Conservation (phyloP, 2,888 invertebrate species). For the Alloscopus bannaensis region DNA sequence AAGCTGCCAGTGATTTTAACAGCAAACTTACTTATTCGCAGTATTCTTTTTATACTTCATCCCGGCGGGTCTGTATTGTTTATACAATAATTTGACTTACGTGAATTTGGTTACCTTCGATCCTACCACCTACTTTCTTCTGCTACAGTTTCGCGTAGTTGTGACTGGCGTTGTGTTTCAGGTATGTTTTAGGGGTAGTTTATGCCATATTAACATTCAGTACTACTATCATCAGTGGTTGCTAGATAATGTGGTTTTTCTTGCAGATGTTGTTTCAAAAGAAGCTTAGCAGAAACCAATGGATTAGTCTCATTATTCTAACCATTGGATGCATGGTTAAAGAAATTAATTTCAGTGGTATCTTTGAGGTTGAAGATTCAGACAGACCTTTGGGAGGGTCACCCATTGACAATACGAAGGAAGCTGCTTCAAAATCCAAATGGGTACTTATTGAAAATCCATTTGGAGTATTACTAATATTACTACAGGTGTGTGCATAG, state of each 20-base stretch:
- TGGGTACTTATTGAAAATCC: slow-evolving; percentile 53
- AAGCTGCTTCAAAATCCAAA: slow-evolving; percentile 4
- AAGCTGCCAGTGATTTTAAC: neutral
- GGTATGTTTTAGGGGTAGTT: slow-evolving; percentile 78
- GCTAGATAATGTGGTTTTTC: no score
- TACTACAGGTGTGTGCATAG: slow-evolving; percentile 76
- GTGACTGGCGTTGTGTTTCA: slow-evolving; percentile 94
- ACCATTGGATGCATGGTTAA: slow-evolving; percentile 95
- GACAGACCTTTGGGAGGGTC: slow-evolving; percentile 26
- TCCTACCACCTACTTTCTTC: slow-evolving; percentile 94
- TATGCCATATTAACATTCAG: no score
- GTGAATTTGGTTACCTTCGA: slow-evolving; percentile 93
- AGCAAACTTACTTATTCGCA: slow-evolving; percentile 73
- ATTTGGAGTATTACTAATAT: slow-evolving; percentile 75
- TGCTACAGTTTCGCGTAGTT: slow-evolving; percentile 93
- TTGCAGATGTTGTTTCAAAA: slow-evolving; percentile 89
- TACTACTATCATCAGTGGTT: neutral
- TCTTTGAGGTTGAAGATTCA: slow-evolving; percentile 53
- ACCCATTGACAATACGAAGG: neutral
- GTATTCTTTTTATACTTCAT: slow-evolving; percentile 89
- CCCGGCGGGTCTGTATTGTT: slow-evolving; percentile 92
- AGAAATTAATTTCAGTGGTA: slow-evolving; percentile 80
- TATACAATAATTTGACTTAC: slow-evolving; percentile 96
- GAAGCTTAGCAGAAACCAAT: slow-evolving; percentile 86
- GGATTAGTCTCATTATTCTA: slow-evolving; percentile 90